Conservation (phyloP, 2,113 vertebrate species). For the Lophochroa leadbeateri region DNA sequence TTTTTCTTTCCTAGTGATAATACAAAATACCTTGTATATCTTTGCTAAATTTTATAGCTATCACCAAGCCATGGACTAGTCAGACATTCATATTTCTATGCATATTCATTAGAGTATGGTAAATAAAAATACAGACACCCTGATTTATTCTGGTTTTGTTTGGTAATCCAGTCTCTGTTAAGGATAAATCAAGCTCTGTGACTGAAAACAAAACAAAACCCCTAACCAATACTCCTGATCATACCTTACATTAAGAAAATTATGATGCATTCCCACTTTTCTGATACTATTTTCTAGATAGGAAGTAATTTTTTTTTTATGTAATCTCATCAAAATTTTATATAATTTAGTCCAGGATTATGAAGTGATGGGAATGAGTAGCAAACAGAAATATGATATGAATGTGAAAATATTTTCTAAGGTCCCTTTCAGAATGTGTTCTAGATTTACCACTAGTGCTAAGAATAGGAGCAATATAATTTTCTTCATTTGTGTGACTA, state of each 20-base stretch:
- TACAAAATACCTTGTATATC: background rate
- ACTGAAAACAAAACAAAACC: background rate
- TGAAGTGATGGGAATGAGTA: background rate
- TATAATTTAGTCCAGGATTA: background rate
- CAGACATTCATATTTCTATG: background rate
- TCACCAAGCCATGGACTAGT: background rate
- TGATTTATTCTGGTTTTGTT: background rate
- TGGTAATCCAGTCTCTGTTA: background rate
- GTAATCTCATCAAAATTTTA: background rate
- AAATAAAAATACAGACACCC: background rate
- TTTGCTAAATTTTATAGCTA: background rate
- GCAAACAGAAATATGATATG: background rate
- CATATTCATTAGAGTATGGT: background rate
- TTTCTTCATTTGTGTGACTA: background rate
- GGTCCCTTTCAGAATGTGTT: background rate
- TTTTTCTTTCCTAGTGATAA: background rate
- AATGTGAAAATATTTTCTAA: background rate
- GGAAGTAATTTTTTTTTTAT: background rate
- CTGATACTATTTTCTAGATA: background rate
- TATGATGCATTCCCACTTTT: background rate
- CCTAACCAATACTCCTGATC: background rate
- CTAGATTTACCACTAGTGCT: background rate
- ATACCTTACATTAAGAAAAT: background rate
- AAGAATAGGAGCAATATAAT: background rate
- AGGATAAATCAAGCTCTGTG: background rate